Conservation (phyloP, 2,113 vertebrate genomes). For the Toxotes jaculatrix region DNA sequence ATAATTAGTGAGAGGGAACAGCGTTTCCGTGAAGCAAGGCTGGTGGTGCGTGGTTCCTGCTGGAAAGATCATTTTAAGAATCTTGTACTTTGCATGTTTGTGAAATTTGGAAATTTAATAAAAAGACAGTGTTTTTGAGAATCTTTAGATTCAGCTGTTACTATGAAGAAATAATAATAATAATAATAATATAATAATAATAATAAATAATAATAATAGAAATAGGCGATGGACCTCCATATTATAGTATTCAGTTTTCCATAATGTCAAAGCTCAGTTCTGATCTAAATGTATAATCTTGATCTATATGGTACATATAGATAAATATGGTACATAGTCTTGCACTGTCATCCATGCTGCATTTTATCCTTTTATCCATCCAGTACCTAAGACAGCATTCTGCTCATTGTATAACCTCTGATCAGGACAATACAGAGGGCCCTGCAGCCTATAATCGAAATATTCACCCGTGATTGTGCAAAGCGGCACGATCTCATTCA, state of each 20-base stretch:
- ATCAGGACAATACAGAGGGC: conserved; percentile 13
- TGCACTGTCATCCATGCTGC: neutral
- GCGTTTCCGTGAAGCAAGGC: neutral
- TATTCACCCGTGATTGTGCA: conserved; percentile 54
- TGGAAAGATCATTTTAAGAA: neutral
- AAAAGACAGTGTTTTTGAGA: neutral
- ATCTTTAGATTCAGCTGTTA: too few relatives aligned
- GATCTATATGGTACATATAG: too few relatives aligned
- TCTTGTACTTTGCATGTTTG: neutral
- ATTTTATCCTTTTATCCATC: conserved; percentile 18
- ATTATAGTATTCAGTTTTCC: too few relatives aligned
- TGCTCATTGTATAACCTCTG: conserved; percentile 30
- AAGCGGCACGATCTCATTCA: conserved; percentile 37
- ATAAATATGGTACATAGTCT: neutral
- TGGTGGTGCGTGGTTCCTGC: neutral
- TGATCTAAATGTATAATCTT: too few relatives aligned
- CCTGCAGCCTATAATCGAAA: conserved; percentile 54
- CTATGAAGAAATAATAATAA: too few relatives aligned
- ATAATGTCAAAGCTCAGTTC: too few relatives aligned
- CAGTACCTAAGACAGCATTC: neutral
- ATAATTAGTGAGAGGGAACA: neutral
- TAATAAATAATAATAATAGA: too few relatives aligned
- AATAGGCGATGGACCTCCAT: too few relatives aligned
- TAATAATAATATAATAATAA: too few relatives aligned
- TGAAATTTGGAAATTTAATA: neutral